phyloP scores from a whole-genome alignment of 2,888 invertebrate species.

The Cerceris rybyensis region DNA sequence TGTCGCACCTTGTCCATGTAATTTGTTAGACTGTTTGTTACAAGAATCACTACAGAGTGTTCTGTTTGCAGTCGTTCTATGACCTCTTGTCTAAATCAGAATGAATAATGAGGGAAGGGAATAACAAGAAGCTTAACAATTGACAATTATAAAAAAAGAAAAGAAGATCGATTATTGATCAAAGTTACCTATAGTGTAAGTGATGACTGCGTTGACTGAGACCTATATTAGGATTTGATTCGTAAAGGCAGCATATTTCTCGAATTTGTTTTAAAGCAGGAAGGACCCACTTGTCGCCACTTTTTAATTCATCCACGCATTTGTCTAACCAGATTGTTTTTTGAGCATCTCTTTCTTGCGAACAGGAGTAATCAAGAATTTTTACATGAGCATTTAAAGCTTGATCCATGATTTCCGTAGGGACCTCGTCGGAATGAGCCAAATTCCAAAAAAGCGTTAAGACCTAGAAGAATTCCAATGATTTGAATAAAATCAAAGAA shows the following conservation, averaged over 20 bases:
- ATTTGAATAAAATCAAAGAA: slow-evolving; percentile 20
- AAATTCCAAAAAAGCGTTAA: slow-evolving; percentile 97
- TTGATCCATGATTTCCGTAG: slow-evolving; percentile 98
- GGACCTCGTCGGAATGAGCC: slow-evolving; percentile 97
- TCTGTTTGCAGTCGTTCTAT: slow-evolving; percentile 95
- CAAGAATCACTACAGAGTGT: slow-evolving; percentile 95
- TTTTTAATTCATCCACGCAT: slow-evolving; percentile 97
- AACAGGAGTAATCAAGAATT: slow-evolving; percentile 98
- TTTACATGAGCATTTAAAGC: slow-evolving; percentile 97
- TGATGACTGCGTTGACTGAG: slow-evolving; percentile 85
- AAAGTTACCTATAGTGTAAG: slow-evolving; percentile 83
- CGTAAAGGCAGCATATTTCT: slow-evolving; percentile 97
- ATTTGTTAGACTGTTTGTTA: slow-evolving; percentile 94
- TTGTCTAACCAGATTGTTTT: slow-evolving; percentile 97
- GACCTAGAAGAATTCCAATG: slow-evolving; percentile 83
- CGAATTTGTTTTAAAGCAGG: slow-evolving; percentile 97
- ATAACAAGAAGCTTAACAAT: not conserved
- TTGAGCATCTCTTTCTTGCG: slow-evolving; percentile 97
- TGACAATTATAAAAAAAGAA: not conserved
- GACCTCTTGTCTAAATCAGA: slow-evolving; percentile 86
- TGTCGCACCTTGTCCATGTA: slow-evolving; percentile 94
- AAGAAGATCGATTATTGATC: not conserved
- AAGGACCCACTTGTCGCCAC: slow-evolving; percentile 94
- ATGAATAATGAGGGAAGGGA: slow-evolving; percentile 32
- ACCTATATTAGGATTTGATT: slow-evolving; percentile 88